These are phyloP conservation scores for Tetheella fluctuosa DNA, from an alignment of 2,888 invertebrate genomes.

Conservation along the genomic window DNA sequence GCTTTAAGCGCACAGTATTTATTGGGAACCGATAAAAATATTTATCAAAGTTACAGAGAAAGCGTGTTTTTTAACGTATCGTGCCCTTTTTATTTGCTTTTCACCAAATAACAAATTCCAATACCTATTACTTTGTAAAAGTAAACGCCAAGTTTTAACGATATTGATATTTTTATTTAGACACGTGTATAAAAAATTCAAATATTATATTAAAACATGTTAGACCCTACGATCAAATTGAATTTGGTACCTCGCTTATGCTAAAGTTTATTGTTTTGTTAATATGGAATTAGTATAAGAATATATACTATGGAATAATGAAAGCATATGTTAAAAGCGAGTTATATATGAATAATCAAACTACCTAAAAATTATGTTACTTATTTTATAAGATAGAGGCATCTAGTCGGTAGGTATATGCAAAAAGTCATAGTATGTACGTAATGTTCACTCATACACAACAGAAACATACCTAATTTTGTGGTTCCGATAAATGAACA, in stretches of 20 bases:
- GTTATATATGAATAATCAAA: too few species aligned
- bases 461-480: too few species aligned
- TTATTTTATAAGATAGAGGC: too few species aligned
- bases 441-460: too few species aligned
- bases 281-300: not conserved
- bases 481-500: too few species aligned
- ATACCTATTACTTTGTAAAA: conserved; percentile 4
- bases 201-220: not conserved
- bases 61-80: not conserved
- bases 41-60: conserved; percentile 20
- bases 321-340: too few species aligned
- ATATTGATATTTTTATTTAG: not conserved
- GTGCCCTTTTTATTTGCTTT: conserved; percentile 6
- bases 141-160: conserved; percentile 1
- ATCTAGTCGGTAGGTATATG: too few species aligned
- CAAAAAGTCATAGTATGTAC: too few species aligned
- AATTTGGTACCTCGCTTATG: not conserved
- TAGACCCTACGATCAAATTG: too few species aligned
- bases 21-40: conserved; percentile 24
- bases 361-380: too few species aligned
- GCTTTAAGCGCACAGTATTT: conserved; percentile 23
- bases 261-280: not conserved
- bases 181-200: not conserved
- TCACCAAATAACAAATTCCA: conserved; percentile 1
- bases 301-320: not conserved